Base-by-base conservation (phyloP, 2,888 invertebrate genomes). In the Diaperis boleti region DNA sequence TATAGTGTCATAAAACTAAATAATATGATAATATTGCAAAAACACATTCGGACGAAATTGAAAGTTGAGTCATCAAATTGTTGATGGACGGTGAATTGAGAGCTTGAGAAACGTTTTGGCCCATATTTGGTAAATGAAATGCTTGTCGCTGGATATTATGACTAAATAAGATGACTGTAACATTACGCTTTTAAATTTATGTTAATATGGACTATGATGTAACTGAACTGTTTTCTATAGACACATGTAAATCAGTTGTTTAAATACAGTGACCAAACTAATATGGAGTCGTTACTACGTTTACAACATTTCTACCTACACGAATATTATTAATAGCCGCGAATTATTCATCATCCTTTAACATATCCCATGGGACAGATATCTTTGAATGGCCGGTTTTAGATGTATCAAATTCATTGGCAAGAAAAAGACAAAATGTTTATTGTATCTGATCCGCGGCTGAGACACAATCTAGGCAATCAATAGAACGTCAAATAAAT, bases 91-190 rank as follows among this genome's bases (percentile, higher is more conserved):
- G 55, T 31, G 18, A 18, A 1, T 18, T 45, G 20, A 45, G n/a
- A n/a, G 26, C 26, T 56, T 56, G 45, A 10, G 56, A 35, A 56
- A 56, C 44, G 56, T 56, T 44, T 13, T 39, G 44, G 22, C 20
- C 56, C 45, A 45, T 56, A 45, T 56, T 56, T 56, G 56, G 56
- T 13, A n/a, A 54, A 20, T 22, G 41, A 13, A 26, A 14, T 13
- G 18, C 11, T 15, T 26, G 17, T 3, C n/a, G 13, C 15, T n/a
- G 8, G 35, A 54, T 42, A 41, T 41, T 54, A 31, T 54, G 20
- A 54, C 54, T 42, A 54, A 54, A 54, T 54, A 54, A 7, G 54
- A 41, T 0, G 42, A 42, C 17, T 3, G 42, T n/a, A 11, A 33
- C 11, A 22, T 33, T 13, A 33, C 8, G 33, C 33, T 13, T 33